phyloP scores from a whole-genome alignment of 1,140 invertebrate genomes.

The Orchesella cincta region DNA sequence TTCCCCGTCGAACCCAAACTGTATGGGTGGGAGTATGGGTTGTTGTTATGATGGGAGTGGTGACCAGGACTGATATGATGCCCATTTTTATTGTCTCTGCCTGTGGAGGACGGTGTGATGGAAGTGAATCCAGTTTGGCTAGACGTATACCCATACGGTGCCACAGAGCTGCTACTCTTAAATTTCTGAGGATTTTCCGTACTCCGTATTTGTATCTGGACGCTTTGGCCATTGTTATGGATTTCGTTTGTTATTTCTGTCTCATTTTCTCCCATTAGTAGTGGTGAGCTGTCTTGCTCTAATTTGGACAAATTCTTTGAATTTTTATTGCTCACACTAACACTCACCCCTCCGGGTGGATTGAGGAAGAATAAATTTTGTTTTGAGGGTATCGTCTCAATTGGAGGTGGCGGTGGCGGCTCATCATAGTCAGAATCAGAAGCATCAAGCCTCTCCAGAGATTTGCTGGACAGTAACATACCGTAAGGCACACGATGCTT shows the following conservation, averaged over 20 bases:
- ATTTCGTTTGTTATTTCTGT: constrained; percentile 14
- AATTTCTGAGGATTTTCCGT: not conserved
- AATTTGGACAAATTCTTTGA: not conserved
- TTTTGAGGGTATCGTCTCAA: constrained; percentile 79
- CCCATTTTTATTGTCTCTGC: not conserved
- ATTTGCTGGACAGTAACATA: not conserved
- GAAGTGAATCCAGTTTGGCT: not conserved
- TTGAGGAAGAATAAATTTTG: constrained; percentile 25
- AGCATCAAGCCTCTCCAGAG: not conserved
- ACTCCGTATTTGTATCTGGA: constrained; percentile 12
- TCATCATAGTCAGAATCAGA: constrained; percentile 60
- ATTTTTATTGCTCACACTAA: constrained; percentile 21
- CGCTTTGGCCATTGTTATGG: constrained; percentile 3
- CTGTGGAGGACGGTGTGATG: not conserved
- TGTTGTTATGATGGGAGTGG: not conserved
- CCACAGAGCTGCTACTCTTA: not conserved
- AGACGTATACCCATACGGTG: not conserved
- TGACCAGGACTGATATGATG: not conserved
- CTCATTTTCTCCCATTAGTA: not conserved
- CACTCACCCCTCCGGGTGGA: constrained; percentile 5
- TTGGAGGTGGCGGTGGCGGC: constrained; percentile 78
- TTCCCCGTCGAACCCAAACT: constrained; percentile 13
- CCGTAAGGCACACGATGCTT: constrained; percentile 26
- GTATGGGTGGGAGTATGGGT: not conserved
- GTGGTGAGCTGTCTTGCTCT: not conserved